These are phyloP conservation scores for Solenopsis fugax DNA, from an alignment of 1,140 invertebrate species.

Conservation along the genomic window DNA sequence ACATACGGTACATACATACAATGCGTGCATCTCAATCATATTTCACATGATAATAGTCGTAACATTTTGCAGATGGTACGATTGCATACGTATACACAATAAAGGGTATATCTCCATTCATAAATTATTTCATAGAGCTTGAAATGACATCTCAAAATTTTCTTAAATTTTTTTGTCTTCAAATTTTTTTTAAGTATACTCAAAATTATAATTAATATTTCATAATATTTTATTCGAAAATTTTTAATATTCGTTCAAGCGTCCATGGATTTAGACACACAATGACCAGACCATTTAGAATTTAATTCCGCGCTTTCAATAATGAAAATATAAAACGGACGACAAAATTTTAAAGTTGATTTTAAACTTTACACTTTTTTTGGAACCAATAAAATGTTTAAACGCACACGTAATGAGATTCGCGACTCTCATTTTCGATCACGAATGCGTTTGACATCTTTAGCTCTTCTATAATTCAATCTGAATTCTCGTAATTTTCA, in stretches of 20 bases:
- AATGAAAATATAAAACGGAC: not conserved
- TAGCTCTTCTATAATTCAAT: not conserved
- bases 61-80: not conserved
- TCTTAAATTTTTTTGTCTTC: not conserved
- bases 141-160: not conserved
- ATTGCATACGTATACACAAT: not conserved
- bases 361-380: not conserved
- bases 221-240: not conserved
- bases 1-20: slow-evolving; percentile 38
- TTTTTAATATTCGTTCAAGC: not conserved
- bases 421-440: not conserved
- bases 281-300: not conserved
- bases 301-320: not conserved
- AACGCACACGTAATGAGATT: not conserved
- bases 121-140: not conserved
- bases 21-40: not conserved
- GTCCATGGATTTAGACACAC: not conserved
- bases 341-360: not conserved
- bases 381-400: not conserved
- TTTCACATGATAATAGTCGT: not conserved
- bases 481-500: not conserved
- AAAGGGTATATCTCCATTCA: not conserved
- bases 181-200: not conserved
- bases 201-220: slow-evolving; percentile 7
- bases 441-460: not conserved